Conservation (phyloP, 2,888 invertebrate genomes). For the Oxyteleia sp. region DNA sequence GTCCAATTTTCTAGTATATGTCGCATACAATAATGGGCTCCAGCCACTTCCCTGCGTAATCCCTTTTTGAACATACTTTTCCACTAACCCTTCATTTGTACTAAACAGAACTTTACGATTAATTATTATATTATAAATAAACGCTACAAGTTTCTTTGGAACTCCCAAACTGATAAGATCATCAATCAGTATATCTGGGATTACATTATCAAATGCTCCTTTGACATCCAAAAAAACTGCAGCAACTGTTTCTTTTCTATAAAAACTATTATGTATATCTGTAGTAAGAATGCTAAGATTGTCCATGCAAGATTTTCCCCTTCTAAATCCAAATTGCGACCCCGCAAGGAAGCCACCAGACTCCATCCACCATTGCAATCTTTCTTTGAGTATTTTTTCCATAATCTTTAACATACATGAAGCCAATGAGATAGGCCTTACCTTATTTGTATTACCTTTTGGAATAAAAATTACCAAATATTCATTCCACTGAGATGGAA, state of each 20-base stretch:
- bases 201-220: slow-evolving; percentile 9
- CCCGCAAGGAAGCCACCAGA: not conserved
- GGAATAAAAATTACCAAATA: slow-evolving; percentile 5
- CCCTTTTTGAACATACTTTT: too few relatives aligned
- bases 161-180: not conserved
- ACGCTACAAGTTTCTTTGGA: not conserved
- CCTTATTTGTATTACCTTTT: slow-evolving; percentile 8
- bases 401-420: not conserved
- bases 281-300: not conserved
- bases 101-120: not conserved
- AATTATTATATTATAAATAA: not conserved
- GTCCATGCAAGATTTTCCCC: not conserved
- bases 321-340: not conserved
- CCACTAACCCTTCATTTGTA: too few relatives aligned
- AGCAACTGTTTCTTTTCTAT: not conserved
- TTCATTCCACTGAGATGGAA: not conserved
- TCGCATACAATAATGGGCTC: not conserved
- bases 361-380: not conserved
- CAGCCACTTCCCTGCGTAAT: not conserved
- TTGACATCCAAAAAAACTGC: slow-evolving; percentile 1
- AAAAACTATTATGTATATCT: slow-evolving; percentile 2
- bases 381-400: slow-evolving; percentile 1
- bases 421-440: not conserved
- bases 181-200: not conserved
- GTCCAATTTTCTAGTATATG: not conserved